Conservation (phyloP, 2,113 vertebrate genomes). For the Puntigrus tetrazona region DNA sequence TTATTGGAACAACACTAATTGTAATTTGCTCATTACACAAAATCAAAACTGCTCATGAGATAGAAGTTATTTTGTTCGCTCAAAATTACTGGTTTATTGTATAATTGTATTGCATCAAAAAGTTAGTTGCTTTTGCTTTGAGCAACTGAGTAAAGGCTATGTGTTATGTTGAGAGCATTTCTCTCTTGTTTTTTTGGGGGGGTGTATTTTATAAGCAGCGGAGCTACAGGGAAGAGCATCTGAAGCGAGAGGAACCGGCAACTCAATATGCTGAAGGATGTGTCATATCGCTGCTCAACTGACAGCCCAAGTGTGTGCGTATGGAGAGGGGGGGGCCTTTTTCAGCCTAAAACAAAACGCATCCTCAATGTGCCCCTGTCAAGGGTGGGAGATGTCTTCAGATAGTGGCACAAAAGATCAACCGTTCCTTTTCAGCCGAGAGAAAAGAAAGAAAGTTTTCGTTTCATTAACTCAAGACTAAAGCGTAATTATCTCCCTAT, state of each 20-base stretch:
- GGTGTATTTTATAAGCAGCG: not conserved
- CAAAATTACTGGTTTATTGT: constrained; percentile 9
- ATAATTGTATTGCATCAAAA: constrained; percentile 11
- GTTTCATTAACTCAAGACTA: constrained; percentile 79
- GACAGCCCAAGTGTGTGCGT: constrained; percentile 59
- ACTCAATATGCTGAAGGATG: constrained; percentile 60
- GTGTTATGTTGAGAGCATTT: constrained; percentile 22
- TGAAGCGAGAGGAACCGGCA: constrained; percentile 62
- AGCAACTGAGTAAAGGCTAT: constrained; percentile 1
- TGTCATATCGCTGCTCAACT: constrained; percentile 66
- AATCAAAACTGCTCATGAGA: not conserved
- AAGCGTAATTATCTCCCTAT: constrained; percentile 80
- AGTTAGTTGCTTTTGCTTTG: constrained; percentile 4
- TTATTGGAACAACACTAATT: not conserved
- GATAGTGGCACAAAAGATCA: constrained; percentile 74
- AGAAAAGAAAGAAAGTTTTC: constrained; percentile 74
- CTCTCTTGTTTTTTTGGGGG: constrained; percentile 4
- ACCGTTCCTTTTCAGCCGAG: constrained; percentile 66
- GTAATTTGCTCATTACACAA: constrained; percentile 16
- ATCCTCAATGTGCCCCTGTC: constrained; percentile 69
- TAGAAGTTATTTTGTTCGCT: not conserved
- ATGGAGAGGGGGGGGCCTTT: constrained; percentile 29
- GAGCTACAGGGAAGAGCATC: constrained; percentile 35
- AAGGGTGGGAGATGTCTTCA: constrained; percentile 71
- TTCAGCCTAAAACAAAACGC: constrained; percentile 67